Base-by-base conservation (phyloP, 2,888 invertebrate species). In the Chrysodeixis includens region DNA sequence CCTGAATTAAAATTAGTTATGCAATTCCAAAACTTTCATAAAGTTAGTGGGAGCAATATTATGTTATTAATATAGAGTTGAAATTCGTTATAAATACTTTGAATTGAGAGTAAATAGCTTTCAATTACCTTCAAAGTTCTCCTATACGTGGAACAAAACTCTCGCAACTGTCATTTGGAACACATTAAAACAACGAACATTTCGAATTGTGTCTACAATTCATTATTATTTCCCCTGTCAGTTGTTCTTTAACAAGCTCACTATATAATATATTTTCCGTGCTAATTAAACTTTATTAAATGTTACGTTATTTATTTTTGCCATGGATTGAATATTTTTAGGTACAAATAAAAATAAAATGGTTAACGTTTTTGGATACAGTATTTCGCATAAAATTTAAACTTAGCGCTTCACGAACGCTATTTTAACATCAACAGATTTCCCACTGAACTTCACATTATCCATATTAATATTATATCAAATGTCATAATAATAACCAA, bases 91-190 rank as follows among this genome's bases (percentile, higher is more conserved):
- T 57, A 60, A 46, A 59, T 56, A 64, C 64, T 60, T 63, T 65
- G 70, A 78, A 76, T 66, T 76, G 66, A 70, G 46, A 56, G 63
- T 65, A 59, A 74, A 69, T 74, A 63, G 59, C 72, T 57, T 68
- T 35, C 52, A 63, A 57, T 66, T 70, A 62, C 65, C 64, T 61
- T 53, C 57, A 63, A 74, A 77, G 52, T 74, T 76, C 32, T 30
- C 44, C 54, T 56, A 71, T 26, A 63, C 60, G 67, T 53, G 60
- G 55, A 69, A 62, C 46, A 51, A 73, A 76, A 79, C 66, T 79
- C 73, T 76, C 44, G 51, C 61, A 81, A 82, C 75, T 79, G 74
- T 74, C 72, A 78, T 82, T 82, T 71, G 56, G 63, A 72, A 75
- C 66, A 74, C 79, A 73, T 82, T 70, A 74, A 71, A 72, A 78